Evolutionary conservation across 2,888 invertebrate genomes (phyloP), one percentile per base, ranked within the genome.

Genomic region (Melieria crassipennis): DNA sequence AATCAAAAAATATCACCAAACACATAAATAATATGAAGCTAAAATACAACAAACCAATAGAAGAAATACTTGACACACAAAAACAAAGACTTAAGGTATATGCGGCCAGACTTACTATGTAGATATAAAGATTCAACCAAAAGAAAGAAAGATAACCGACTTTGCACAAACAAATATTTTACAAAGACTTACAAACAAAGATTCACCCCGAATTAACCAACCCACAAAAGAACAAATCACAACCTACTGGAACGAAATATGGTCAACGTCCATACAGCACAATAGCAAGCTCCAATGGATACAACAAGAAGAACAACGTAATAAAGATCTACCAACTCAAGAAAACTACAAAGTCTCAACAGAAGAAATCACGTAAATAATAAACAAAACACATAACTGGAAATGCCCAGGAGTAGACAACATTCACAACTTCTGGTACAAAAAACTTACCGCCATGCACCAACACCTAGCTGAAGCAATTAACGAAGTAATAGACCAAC

Each of bases 41-140:
- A 52, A n/a, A 64, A 52, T 43, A 64, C 30, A 48, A 64, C 3
- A 64, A 48, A 48, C 10, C 64, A n/a, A 50, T 52, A 64, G 42
- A 48, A 48, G 50, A 64, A 50, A 64, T 52, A 46, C 13, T 30
- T 4, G 42, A 64, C 11, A 42, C 43, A 16, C 50, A 50, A 42
- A 64, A 64, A 64, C 52, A 50, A 64, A 64, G 52, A 48, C 16
- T 64, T 11, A 30, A 43, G 10, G 60, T 43, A 48, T 62, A 62
- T 47, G 30, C 47, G 9, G 62, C 62, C 16, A 45, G n/a, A 47
- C 47, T 47, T 7, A n/a, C 30, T 4, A 50, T 2, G 50, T 16
- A 30, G 52, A 52, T 64, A 64, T 43, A 64, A 64, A n/a, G 64
- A 48, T 52, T n/a, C 64, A 48, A 64, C 48, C 42, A 13, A 64